Base-by-base conservation (phyloP, 2,888 invertebrate species). In the Sinhomidia bicolor region DNA sequence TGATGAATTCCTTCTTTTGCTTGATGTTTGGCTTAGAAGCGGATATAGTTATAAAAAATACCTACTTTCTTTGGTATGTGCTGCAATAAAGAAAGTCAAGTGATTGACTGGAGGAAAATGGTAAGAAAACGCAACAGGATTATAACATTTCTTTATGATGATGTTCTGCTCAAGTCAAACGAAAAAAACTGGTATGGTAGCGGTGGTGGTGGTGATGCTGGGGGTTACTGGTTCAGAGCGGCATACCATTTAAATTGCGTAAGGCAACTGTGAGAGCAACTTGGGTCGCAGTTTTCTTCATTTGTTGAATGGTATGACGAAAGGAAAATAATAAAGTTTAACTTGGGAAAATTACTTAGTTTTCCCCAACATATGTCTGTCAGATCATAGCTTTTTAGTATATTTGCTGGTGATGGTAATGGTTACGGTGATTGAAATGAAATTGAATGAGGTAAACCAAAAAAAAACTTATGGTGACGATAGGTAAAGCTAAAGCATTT, bases 1-100 rank as follows among this genome's bases (percentile, higher is more conserved):
- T 74, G 74, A 47, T 47, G 47, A 74, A 74, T 74, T 74, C 74
- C 14, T 47, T 74, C 47, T 26, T 17, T 10, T 44, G n/a, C 74
- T 71, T 71, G 71, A 23, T 44, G 44, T 32, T 71, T 23, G 2
- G 47, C 26, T 74, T 14, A 71, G 32, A 29, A 51, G 41, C 29
- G 36, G 36, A 68, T 36, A 36, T 36, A 68, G 62, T 23, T 14
- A n/a, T n/a, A n/a, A n/a, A n/a, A n/a, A n/a, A n/a, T n/a, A n/a
- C 12, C 51, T 51, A 57, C 3, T 17, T 62, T 29, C 12, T 62
- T 9, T 54, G 7, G 26, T 26, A 3, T 62, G 3, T 62, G 26
- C 51, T 51, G 6, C 14, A n/a, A 57, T 1, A 57, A 26, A 23
- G 26, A 20, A n/a, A n/a, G n/a, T n/a, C n/a, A n/a, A n/a, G 9